Evolutionary conservation across 2,888 invertebrate species (phyloP), one percentile per base, ranked within the genome.

Genomic region (Geophilus truncorum): DNA sequence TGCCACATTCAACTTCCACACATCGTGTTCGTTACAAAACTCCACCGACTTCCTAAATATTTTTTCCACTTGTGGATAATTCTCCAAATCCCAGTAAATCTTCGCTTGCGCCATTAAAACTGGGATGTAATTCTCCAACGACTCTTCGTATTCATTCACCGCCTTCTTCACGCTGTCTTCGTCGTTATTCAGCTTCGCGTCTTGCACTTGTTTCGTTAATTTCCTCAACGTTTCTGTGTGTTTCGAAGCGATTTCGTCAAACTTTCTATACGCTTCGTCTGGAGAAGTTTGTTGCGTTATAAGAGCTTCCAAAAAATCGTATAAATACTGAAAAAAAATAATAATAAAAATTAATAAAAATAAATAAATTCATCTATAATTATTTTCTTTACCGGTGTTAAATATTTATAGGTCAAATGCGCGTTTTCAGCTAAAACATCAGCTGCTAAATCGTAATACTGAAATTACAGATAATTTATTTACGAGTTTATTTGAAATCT

Each of bases 61-160:
- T 86, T 96, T 95, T 87, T 98, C 98, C 0, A 99, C 98, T 86
- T 97, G 96, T 0, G 92, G 90, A 85, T 98, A 99, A 86, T 98
- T 96, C 86, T 96, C 96, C 87, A 94, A 91, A 83, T 98, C 96
- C 98, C 99, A 99, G 86, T 96, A 97, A 83, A 99, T 96, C 90
- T 97, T 98, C 0, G 98, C 98, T 87, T 99, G 96, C 0, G 97
- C 96, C 98, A 99, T 98, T n/a, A 98, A 90, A 0, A 98, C 96
- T 0, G 99, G 98, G 82, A 99, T 93, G 85, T 97, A 98, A 84
- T 96, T 92, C 86, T 96, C 96, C 83, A 97, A 87, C 0, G 94
- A 93, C 84, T 94, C 94, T 86, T 98, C 95, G 85, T 96, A 97
- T 85, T 96, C 95, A 80, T 94, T 92, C 0, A 98, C 93, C 5